Evolutionary conservation across 2,113 vertebrate species (phyloP).

Genomic region (Xiphophorus maculatus): DNA sequence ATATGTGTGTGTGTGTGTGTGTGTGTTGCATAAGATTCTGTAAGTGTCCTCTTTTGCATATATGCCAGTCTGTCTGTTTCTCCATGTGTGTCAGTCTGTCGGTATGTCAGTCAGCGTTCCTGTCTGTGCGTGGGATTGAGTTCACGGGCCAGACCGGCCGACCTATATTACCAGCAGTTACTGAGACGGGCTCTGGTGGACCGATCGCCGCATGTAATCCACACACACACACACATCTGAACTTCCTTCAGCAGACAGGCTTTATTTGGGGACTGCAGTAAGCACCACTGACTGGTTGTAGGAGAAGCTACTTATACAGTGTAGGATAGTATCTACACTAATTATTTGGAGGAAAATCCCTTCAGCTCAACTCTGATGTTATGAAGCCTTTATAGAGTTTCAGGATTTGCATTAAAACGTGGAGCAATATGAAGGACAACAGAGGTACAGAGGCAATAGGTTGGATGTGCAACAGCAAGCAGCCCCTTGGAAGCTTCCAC

Average conservation of each 20-base stretch:
- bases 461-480: neutral
- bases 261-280: slow-evolving; percentile 37
- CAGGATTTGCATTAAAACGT: no score
- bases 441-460: no score
- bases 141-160: slow-evolving; percentile 66
- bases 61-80: slow-evolving; percentile 43
- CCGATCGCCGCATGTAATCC: neutral
- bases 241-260: slow-evolving; percentile 3
- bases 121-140: slow-evolving; percentile 71
- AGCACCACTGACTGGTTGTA: slow-evolving; percentile 14
- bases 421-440: no score
- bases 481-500: neutral
- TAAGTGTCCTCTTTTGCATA: slow-evolving; percentile 49
- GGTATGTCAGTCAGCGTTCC: slow-evolving; percentile 3
- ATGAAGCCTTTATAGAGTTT: neutral
- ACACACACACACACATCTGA: neutral
- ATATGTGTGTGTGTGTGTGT: slow-evolving; percentile 2
- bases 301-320: slow-evolving; percentile 24
- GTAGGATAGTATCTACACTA: neutral
- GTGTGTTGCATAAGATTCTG: slow-evolving; percentile 27
- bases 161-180: slow-evolving; percentile 66
- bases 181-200: slow-evolving; percentile 17
- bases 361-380: slow-evolving; percentile 17
- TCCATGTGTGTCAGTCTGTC: slow-evolving; percentile 46
- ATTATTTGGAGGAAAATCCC: slow-evolving; percentile 11